Percentiles rank a stretch among this genome's conserved stretches.
Evolutionary conservation across 2,888 invertebrate genomes (phyloP).

Genomic region (Gnatocerus cornutus): DNA sequence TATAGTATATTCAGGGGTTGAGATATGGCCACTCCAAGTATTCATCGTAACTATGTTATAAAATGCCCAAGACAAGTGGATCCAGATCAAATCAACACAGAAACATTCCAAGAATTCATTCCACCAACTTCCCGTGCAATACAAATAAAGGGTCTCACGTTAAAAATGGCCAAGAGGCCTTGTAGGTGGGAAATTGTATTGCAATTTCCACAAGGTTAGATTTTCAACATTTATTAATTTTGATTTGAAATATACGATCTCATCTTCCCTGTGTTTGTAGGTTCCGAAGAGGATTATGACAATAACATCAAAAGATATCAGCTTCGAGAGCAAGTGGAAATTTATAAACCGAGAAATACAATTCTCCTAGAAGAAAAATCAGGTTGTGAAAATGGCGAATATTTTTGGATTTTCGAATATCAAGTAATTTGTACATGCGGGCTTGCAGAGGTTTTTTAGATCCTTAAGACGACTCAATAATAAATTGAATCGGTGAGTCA

Average conservation of each 20-base stretch:
- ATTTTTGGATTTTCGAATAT: constrained; percentile 1
- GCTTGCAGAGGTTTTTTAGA: constrained; percentile 2
- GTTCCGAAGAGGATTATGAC: constrained; percentile 3
- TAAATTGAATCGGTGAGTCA: no score
- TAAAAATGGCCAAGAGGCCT: background rate
- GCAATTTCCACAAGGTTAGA: constrained; percentile 3
- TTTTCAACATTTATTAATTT: no score
- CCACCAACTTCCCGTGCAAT: background rate
- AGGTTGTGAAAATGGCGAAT: background rate
- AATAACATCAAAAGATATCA: constrained; percentile 5
- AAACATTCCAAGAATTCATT: background rate
- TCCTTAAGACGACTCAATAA: constrained; percentile 8
- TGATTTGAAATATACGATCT: no score
- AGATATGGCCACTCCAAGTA: background rate
- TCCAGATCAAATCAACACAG: background rate
- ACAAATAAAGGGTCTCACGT: background rate
- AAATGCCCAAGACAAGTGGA: constrained; percentile 8
- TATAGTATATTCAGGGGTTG: constrained; percentile 2
- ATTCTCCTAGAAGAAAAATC: background rate
- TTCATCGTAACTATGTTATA: background rate
- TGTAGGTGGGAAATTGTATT: constrained; percentile 1
- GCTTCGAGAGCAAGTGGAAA: background rate
- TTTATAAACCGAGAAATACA: constrained; percentile 3
- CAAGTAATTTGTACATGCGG: constrained; percentile 3
- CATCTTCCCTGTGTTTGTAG: no score